Evolutionary conservation across 2,888 invertebrate genomes (phyloP).

Genomic region (Caenorhabditis auriculariae): DNA sequence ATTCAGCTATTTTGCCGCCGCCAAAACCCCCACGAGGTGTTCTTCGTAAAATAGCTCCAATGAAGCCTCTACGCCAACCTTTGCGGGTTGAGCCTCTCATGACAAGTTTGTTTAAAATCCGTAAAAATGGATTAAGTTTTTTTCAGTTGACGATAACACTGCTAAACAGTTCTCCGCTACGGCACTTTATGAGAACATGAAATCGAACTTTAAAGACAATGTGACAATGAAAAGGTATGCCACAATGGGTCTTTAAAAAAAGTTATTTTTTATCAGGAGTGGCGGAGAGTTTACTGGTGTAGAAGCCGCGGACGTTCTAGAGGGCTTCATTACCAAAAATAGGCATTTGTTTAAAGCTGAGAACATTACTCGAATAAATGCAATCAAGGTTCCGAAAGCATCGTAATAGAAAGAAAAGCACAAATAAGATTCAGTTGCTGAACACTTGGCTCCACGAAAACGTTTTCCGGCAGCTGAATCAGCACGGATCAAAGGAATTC

Average conservation of each 20-base stretch:
- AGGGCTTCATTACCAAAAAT: constrained; percentile 13
- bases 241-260: constrained; percentile 2
- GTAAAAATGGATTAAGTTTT: neutral
- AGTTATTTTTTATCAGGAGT: neutral
- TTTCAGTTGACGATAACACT: neutral
- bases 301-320: constrained; percentile 25
- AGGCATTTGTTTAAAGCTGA: constrained; percentile 14
- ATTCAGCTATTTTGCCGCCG: constrained; percentile 23
- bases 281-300: constrained; percentile 18
- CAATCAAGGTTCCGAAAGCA: constrained; percentile 4
- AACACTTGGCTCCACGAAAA: constrained; percentile 18
- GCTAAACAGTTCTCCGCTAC: constrained; percentile 14
- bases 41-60: constrained; percentile 17
- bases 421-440: constrained; percentile 7
- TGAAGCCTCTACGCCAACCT: constrained; percentile 25
- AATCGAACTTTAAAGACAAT: constrained; percentile 22
- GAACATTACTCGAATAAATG: constrained; percentile 17
- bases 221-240: constrained; percentile 8
- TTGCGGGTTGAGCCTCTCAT: constrained; percentile 16
- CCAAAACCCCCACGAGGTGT: constrained; percentile 26
- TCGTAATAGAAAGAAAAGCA: neutral
- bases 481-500: constrained; percentile 8
- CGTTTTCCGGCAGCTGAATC: constrained; percentile 5
- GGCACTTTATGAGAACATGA: constrained; percentile 18
- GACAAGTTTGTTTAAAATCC: neutral